Percentiles rank a stretch among this genome's conserved stretches.
Evolutionary conservation across 2,888 invertebrate genomes (phyloP).

Genomic region (Strigamia transsilvanica): DNA sequence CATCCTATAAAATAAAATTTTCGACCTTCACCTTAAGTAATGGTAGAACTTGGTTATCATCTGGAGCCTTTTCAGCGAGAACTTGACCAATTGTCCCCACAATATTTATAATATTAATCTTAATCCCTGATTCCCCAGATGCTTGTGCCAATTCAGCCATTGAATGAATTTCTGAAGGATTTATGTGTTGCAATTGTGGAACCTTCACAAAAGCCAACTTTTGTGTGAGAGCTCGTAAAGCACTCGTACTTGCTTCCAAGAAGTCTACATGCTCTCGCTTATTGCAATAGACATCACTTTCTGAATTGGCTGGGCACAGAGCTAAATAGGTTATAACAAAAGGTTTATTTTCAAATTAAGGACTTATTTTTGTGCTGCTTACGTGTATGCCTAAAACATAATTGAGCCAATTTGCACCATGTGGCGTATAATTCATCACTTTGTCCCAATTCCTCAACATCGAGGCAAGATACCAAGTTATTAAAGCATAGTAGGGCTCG

Average conservation of each 20-base stretch:
- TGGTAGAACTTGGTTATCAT: not conserved
- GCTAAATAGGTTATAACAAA: slow-evolving; percentile 56
- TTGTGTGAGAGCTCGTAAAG: slow-evolving; percentile 77
- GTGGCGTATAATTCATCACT: slow-evolving; percentile 65
- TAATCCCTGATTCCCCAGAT: slow-evolving; percentile 59
- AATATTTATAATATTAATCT: slow-evolving; percentile 60
- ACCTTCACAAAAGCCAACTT: slow-evolving; percentile 69
- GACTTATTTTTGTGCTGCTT: slow-evolving; percentile 40
- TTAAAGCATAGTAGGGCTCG: slow-evolving; percentile 75
- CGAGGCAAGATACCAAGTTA: slow-evolving; percentile 73
- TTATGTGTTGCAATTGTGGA: slow-evolving; percentile 60
- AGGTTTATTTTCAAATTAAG: not conserved
- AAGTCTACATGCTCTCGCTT: slow-evolving; percentile 63
- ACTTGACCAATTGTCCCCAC: slow-evolving; percentile 59
- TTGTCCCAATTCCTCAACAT: slow-evolving; percentile 73
- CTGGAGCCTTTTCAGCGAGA: not conserved
- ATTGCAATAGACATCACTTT: not conserved
- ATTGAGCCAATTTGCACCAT: slow-evolving; percentile 74
- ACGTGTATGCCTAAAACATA: slow-evolving; percentile 70
- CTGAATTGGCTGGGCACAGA: slow-evolving; percentile 52
- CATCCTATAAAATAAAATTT: not conserved
- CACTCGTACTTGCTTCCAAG: slow-evolving; percentile 76
- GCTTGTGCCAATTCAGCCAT: slow-evolving; percentile 61
- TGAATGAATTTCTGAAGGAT: slow-evolving; percentile 60
- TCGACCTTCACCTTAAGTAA: not conserved